These are phyloP conservation scores for Alouatta palliata DNA, from an alignment of 2,113 vertebrate genomes.

Conservation along the genomic window DNA sequence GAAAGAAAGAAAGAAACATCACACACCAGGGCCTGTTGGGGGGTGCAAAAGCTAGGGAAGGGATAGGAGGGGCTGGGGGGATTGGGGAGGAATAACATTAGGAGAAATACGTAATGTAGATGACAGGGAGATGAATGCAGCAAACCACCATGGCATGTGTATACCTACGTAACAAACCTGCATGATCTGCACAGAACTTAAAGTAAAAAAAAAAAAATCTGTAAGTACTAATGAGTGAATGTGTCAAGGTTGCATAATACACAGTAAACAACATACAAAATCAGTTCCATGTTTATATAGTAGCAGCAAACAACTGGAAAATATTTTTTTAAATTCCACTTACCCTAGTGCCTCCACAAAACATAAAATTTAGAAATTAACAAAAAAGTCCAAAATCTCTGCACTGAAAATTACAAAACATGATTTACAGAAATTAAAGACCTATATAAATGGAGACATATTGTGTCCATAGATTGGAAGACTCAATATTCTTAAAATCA, in stretches of 20 bases:
- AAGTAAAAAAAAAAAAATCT: background rate
- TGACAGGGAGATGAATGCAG: too few relatives aligned
- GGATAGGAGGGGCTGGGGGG: too few relatives aligned
- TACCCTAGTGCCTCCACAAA: background rate
- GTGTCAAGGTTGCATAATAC: background rate
- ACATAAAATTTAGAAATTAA: slow-evolving; percentile 7
- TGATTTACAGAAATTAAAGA: slow-evolving; percentile 21
- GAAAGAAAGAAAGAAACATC: too few relatives aligned
- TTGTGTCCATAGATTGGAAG: background rate
- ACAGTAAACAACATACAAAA: background rate
- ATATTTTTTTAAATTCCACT: background rate
- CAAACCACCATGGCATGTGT: too few relatives aligned
- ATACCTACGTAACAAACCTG: too few relatives aligned
- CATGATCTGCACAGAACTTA: too few relatives aligned
- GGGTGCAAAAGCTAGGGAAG: too few relatives aligned
- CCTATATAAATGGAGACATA: background rate
- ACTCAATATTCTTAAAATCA: background rate
- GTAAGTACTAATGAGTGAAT: slow-evolving; percentile 6
- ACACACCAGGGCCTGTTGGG: too few relatives aligned
- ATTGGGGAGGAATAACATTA: too few relatives aligned
- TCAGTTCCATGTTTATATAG: background rate
- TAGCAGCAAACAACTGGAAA: background rate
- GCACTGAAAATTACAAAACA: background rate
- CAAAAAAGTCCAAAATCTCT: background rate
- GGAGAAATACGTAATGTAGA: too few relatives aligned